A percentile compares a stretch with the other conserved stretches of the same genome.
These are phyloP conservation scores for Gouania willdenowi DNA, from an alignment of 2,797 vertebrate species.

Conservation along the genomic window DNA sequence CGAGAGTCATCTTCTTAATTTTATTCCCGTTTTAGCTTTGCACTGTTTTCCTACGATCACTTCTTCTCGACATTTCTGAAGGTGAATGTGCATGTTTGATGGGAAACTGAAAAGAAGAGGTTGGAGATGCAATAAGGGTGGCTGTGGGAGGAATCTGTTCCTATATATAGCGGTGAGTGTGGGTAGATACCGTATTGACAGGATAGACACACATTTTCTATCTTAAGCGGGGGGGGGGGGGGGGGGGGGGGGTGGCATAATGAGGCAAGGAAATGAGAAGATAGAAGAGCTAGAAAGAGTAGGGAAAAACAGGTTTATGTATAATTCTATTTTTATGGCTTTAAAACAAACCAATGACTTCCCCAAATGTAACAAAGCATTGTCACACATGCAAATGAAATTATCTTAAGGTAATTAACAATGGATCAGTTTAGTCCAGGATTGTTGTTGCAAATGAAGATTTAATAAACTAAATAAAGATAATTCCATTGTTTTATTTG, in stretches of 20 bases:
- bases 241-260: slow-evolving; percentile 36
- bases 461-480: too few species aligned
- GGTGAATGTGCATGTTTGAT: slow-evolving; percentile 45
- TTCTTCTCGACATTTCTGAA: slow-evolving; percentile 34
- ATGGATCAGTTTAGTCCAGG: too few species aligned
- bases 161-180: slow-evolving; percentile 67
- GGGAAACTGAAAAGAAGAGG: slow-evolving; percentile 43
- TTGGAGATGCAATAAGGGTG: slow-evolving; percentile 41
- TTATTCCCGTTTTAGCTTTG: background rate
- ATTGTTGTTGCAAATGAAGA: too few species aligned
- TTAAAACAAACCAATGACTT: too few species aligned
- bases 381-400: too few species aligned
- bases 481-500: too few species aligned
- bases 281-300: too few species aligned
- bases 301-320: too few species aligned
- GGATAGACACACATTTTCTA: slow-evolving; percentile 54
- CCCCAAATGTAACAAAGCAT: too few species aligned
- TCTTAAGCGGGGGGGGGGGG: slow-evolving; percentile 40
- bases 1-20: too few species aligned
- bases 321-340: too few species aligned
- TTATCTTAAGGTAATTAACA: too few species aligned
- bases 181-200: slow-evolving; percentile 63
- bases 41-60: background rate
- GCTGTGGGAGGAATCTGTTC: slow-evolving; percentile 54
- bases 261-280: slow-evolving; percentile 11